A percentile compares a stretch with the other conserved stretches of the same genome.
These are phyloP conservation scores for Yponomeuta malinellus DNA, from an alignment of 2,888 invertebrate species.

Conservation along the genomic window DNA sequence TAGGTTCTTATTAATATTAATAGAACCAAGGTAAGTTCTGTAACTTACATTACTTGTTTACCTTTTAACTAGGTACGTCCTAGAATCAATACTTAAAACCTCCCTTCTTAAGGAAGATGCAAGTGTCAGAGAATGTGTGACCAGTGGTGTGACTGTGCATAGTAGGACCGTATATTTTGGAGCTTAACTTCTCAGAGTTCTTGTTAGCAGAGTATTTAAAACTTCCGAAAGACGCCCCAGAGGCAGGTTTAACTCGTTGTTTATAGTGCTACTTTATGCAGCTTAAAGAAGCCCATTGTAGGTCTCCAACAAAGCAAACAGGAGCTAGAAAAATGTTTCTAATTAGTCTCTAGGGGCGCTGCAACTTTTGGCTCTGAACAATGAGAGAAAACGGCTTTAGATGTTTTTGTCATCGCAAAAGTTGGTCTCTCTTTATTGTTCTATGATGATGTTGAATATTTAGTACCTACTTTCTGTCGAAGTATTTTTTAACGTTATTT, in stretches of 20 bases:
- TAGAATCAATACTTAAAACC: too few species aligned
- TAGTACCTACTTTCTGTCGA: not conserved
- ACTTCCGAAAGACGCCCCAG: not conserved
- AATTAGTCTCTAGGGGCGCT: not conserved
- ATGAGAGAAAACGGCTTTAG: not conserved
- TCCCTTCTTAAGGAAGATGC: too few species aligned
- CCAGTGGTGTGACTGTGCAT: too few species aligned
- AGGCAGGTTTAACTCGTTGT: not conserved
- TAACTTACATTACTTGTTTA: too few species aligned
- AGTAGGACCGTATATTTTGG: too few species aligned
- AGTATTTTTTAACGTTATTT: too few species aligned
- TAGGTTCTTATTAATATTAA: too few species aligned
- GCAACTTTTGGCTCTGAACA: not conserved
- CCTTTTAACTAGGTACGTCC: too few species aligned
- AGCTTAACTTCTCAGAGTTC: not conserved
- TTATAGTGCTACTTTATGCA: not conserved
- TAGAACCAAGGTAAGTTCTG: too few species aligned
- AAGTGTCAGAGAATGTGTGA: too few species aligned
- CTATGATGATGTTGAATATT: not conserved
- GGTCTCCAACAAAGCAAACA: not conserved
- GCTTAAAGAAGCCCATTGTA: not conserved
- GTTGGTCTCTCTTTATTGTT: not conserved
- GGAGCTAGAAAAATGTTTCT: slow-evolving; percentile 1
- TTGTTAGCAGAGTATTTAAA: not conserved
- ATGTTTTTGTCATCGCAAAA: not conserved